Evolutionary conservation across 2,888 invertebrate species (phyloP), one percentile per base, ranked within the genome.

Genomic region (Megaustenia siamemsis): DNA sequence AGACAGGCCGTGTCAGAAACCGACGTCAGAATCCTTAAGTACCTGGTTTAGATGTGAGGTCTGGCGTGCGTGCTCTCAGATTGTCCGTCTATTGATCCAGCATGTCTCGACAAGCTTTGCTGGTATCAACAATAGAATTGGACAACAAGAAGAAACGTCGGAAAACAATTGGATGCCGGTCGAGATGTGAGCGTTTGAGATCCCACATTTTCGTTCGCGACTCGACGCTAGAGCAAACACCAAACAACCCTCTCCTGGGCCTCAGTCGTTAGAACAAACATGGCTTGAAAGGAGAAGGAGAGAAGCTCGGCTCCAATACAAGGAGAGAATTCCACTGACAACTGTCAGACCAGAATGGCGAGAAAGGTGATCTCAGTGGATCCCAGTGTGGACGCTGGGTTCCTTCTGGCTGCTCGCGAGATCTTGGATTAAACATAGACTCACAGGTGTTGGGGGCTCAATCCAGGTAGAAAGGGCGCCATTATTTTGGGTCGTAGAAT

Each of bases 251-350:
- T 75, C 35, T 45, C 49, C 56, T 35, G 63, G 40, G 60, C 66
- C 78, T 78, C 63, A 28, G 43, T 12, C 66, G 40, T 43, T 40
- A 28, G 12, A 43, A 78, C 63, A 60, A 78, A 78, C 78, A 78
- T 24, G 3, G 66, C 40, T 49, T 53, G 49, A 21, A 69, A 24
- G 40, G 18, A 10, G 5, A 10, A 10, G n/a, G 40, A 24, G 40
- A 40, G 40, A 69, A 69, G 40, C 38, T 40, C 21, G 24, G 40
- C 24, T 69, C 69, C 38, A 69, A 69, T 24, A 69, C 38, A 2
- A 69, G 38, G 24, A 3, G 18, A 40, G 18, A 4, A 24, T 18
- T 18, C 38, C 1, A 18, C 35, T 68, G 32, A 68, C 10, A 35
- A 68, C 68, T 8, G 35, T 1, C 32, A 28, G 68, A 38, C 21